Percentiles rank a stretch among this genome's conserved stretches.
These are phyloP conservation scores for Augochlora pura DNA, from an alignment of 1,140 invertebrate genomes.

Conservation along the genomic window DNA sequence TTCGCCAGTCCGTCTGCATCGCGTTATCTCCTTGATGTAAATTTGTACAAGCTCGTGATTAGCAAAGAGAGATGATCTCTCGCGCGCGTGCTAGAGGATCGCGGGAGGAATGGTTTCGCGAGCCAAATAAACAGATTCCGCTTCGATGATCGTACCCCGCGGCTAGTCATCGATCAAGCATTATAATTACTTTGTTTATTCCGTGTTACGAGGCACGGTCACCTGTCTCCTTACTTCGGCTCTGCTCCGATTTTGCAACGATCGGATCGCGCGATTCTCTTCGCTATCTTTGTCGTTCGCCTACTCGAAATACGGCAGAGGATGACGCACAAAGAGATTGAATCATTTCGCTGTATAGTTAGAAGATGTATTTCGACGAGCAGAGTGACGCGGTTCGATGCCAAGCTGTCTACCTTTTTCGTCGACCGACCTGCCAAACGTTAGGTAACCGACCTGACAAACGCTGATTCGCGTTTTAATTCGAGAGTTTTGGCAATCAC, in stretches of 20 bases:
- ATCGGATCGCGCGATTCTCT: no score
- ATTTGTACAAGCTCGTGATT: conserved; percentile 33
- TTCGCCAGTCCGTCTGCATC: background rate
- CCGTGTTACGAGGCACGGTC: background rate
- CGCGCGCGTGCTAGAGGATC: conserved; percentile 2
- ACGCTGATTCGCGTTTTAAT: conserved; percentile 40
- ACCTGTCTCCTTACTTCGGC: background rate
- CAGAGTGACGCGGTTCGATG: conserved; percentile 43
- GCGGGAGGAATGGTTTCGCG: background rate
- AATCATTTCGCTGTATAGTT: background rate
- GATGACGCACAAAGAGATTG: background rate
- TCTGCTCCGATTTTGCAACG: no score
- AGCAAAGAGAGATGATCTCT: background rate
- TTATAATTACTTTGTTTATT: background rate
- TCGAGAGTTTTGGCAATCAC: conserved; percentile 21
- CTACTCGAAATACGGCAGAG: background rate
- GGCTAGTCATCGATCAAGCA: background rate
- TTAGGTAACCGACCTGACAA: conserved; percentile 48
- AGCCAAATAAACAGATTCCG: conserved; percentile 30
- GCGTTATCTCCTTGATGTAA: conserved; percentile 34
- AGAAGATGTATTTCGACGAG: conserved; percentile 2
- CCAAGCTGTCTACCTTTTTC: conserved; percentile 63
- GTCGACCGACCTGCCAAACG: conserved; percentile 49
- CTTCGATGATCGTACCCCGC: background rate
- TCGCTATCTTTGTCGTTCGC: no score